Base-by-base conservation (phyloP, 2,888 invertebrate genomes). In the Galerucella nymphaeae region DNA sequence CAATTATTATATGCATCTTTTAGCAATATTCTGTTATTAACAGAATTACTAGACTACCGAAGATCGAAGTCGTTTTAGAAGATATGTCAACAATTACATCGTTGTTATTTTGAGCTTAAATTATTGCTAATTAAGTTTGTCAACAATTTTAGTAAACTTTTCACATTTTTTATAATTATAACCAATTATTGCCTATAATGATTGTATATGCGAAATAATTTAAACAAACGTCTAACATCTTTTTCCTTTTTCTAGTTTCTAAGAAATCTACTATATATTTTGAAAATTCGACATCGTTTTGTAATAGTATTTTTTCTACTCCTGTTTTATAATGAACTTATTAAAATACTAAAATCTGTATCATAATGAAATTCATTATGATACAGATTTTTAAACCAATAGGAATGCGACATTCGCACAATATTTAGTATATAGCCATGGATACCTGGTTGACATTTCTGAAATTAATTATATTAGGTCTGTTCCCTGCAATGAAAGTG, bases 51-150 rank as follows among this genome's bases (percentile, higher is more conserved):
- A 53, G n/a, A 53, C 9, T 53, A 5, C 13, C 10, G 42, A 13
- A 42, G 23, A 53, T 16, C 50, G 50, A 53, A n/a, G 14, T 48
- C 50, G 16, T 16, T 53, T 18, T 53, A 53, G 9, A 53, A 59
- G 67, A 67, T 67, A 67, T 67, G 67, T 59, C 16, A 48, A 61
- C 41, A 61, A 66, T 30, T 59, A 50, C 18, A 58, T 66, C 66
- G 66, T 66, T 66, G 58, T 66, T 59, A 66, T 66, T 66, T 66
- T 66, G 58, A 66, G 66, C 66, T n/a, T 66, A 65, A 53, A 11
- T 55, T 65, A 53, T 55, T 65, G 57, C 59, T 57, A 23, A 13
- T 14, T 57, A 57, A 23, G 23, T 57, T 2, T n/a, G 13, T 48
- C n/a, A 48, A 48, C 48, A 48, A n/a, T 48, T 48, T 14, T 14